Conservation (phyloP, 2,113 vertebrate genomes). For the Mus musculus region GRCm39 chr11:28535501-28536000, state of each 20-base stretch:
- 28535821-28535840: background rate
- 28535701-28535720: background rate
- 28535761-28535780: background rate
- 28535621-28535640: background rate
- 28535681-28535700: background rate
- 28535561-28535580: rapidly evolving
- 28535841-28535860: background rate
- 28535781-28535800: background rate
- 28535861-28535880: background rate
- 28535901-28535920: background rate
- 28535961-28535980: background rate
- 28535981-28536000: background rate
- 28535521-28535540: background rate
- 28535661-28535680: background rate
- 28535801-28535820: background rate
- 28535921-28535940: background rate
- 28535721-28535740: background rate
- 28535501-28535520: background rate
- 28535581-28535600: background rate
- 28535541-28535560: background rate
- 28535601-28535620: background rate
- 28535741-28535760: background rate
- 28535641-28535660: background rate
- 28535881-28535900: background rate
- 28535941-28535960: background rate